phyloP scores from a whole-genome alignment of 2,797 vertebrate species.

The Peromyscus melanophrys region DNA sequence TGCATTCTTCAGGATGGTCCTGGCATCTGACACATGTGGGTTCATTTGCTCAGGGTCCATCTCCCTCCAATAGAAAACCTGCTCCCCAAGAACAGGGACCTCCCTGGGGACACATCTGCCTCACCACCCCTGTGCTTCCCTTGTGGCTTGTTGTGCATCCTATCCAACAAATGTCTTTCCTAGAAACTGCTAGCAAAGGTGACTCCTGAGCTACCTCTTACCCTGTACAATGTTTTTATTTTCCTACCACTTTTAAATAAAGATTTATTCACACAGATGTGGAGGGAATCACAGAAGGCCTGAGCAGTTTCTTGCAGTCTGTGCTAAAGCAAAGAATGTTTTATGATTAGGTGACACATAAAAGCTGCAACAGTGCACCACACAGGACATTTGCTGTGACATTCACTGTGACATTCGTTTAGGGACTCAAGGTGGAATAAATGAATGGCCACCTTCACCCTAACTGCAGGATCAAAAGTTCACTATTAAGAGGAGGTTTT shows the following conservation, averaged over 20 bases:
- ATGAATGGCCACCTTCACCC: too few relatives aligned
- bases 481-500: not conserved
- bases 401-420: not conserved
- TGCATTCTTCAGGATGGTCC: not conserved
- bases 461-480: not conserved
- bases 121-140: not conserved
- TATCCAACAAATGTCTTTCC: not conserved
- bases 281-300: not conserved
- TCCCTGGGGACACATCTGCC: not conserved
- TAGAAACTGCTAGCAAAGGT: not conserved
- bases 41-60: not conserved
- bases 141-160: too few relatives aligned
- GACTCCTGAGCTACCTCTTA: not conserved
- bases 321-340: not conserved
- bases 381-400: not conserved
- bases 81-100: not conserved
- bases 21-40: not conserved
- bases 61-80: not conserved
- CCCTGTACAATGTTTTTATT: not conserved
- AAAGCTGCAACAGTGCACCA: not conserved
- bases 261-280: not conserved
- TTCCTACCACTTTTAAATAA: not conserved
- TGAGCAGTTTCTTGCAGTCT: not conserved
- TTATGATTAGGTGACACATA: not conserved
- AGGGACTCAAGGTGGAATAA: not conserved